These are phyloP conservation scores for Caenorhabditis parvicauda DNA, from an alignment of 2,888 invertebrate genomes.

Conservation along the genomic window DNA sequence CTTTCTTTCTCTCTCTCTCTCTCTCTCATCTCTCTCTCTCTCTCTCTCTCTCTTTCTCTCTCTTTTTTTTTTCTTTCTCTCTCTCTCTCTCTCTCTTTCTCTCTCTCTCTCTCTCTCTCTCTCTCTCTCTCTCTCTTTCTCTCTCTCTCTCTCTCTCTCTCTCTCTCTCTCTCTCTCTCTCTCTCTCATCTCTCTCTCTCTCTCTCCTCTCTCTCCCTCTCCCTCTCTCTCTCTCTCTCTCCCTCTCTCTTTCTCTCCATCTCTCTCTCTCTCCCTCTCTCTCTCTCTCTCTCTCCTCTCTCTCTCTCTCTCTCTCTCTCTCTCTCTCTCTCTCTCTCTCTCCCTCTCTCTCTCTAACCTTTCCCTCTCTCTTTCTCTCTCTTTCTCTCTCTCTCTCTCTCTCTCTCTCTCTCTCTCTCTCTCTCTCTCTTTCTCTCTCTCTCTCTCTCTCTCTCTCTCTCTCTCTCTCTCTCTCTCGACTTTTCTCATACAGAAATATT, in stretches of 20 bases:
- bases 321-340: background rate
- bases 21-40: constrained; percentile 8
- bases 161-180: constrained; percentile 10
- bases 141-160: constrained; percentile 4
- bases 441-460: too few relatives aligned
- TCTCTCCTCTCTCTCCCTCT: constrained; percentile 12
- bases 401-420: too few relatives aligned
- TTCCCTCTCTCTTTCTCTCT: too few relatives aligned
- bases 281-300: background rate
- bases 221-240: constrained; percentile 22
- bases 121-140: constrained; percentile 5
- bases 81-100: constrained; percentile 4
- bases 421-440: too few relatives aligned
- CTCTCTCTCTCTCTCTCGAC: too few relatives aligned
- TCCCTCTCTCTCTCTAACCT: constrained; percentile 11
- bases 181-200: constrained; percentile 6
- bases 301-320: constrained; percentile 1
- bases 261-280: constrained; percentile 7
- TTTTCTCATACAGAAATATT: too few relatives aligned
- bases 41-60: constrained; percentile 14
- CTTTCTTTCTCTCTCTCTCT: too few relatives aligned
- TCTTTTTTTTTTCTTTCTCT: constrained; percentile 9
- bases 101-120: constrained; percentile 11
- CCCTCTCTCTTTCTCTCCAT: background rate
- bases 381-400: too few relatives aligned